Percentiles rank a stretch among this genome's conserved stretches.
phyloP scores from a whole-genome alignment of 2,888 invertebrate genomes.

The Drosophila pullipes region DNA sequence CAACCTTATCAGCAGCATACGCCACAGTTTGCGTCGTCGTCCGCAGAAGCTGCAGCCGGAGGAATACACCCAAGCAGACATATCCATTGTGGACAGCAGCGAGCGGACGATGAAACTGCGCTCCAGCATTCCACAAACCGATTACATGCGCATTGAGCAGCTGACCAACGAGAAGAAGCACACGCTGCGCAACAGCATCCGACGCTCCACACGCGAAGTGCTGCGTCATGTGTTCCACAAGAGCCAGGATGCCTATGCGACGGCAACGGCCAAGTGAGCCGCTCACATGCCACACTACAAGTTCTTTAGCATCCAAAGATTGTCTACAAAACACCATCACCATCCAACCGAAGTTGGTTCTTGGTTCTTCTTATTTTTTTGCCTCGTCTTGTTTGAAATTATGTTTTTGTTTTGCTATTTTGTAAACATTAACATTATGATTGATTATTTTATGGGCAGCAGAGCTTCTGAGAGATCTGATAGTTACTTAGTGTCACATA shows the following conservation, averaged over 20 bases:
- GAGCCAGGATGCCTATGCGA: conserved; percentile 82
- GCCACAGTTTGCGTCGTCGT: conserved; percentile 83
- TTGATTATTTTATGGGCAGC: background rate
- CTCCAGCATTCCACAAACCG: conserved; percentile 69
- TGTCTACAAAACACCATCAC: conserved; percentile 35
- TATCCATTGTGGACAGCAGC: conserved; percentile 83
- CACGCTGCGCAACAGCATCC: conserved; percentile 82
- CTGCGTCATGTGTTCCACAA: conserved; percentile 84
- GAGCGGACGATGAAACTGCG: conserved; percentile 83
- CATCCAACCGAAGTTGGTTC: conserved; percentile 1
- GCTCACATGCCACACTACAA: background rate
- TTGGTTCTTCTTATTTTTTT: background rate
- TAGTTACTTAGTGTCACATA: background rate
- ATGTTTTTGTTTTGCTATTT: conserved; percentile 8
- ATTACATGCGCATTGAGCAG: conserved; percentile 79
- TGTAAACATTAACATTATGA: background rate
- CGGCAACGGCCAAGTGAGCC: conserved; percentile 71
- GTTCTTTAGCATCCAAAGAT: conserved; percentile 57
- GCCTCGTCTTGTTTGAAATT: background rate
- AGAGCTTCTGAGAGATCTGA: background rate
- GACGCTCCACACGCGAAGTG: conserved; percentile 83
- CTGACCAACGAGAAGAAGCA: conserved; percentile 79
- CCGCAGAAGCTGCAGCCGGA: conserved; percentile 51
- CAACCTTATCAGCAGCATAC: conserved; percentile 68
- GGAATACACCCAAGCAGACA: conserved; percentile 54